A percentile compares a stretch with the other conserved stretches of the same genome.
Evolutionary conservation across 2,797 vertebrate species (phyloP).

Genomic region (Acestrorhynchus altus): DNA sequence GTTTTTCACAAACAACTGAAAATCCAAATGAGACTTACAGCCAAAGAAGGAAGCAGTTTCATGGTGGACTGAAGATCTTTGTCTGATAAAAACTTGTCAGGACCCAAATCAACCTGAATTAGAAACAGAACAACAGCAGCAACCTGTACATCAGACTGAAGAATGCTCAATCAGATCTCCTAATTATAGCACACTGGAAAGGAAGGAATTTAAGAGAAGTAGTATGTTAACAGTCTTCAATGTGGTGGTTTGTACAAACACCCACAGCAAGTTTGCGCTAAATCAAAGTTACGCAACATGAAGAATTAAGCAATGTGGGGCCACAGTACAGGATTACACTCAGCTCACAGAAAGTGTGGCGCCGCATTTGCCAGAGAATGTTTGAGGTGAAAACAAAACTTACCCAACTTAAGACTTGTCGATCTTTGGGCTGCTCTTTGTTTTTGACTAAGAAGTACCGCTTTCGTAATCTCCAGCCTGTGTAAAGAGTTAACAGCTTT

Average conservation of each 20-base stretch:
- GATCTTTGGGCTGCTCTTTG: conserved; percentile 94
- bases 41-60: conserved; percentile 89
- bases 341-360: background rate
- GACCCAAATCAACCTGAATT: conserved; percentile 91
- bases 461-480: conserved; percentile 97
- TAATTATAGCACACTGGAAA: background rate
- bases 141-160: background rate
- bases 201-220: conserved; percentile 13
- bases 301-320: background rate
- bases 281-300: conserved; percentile 33
- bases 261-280: background rate
- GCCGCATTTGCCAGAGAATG: background rate
- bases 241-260: conserved; percentile 1
- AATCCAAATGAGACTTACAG: conserved; percentile 78
- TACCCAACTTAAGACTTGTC: conserved; percentile 95
- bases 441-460: conserved; percentile 94
- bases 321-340: conserved; percentile 24
- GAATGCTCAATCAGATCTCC: background rate
- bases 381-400: conserved; percentile 55
- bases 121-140: background rate
- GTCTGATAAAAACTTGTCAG: conserved; percentile 94
- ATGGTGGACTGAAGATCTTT: conserved; percentile 94
- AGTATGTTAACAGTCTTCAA: conserved; percentile 14
- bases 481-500: background rate
- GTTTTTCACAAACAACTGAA: background rate